These are phyloP conservation scores for Drosophila bifasciata DNA, from an alignment of 1,140 invertebrate genomes.

Conservation along the genomic window DNA sequence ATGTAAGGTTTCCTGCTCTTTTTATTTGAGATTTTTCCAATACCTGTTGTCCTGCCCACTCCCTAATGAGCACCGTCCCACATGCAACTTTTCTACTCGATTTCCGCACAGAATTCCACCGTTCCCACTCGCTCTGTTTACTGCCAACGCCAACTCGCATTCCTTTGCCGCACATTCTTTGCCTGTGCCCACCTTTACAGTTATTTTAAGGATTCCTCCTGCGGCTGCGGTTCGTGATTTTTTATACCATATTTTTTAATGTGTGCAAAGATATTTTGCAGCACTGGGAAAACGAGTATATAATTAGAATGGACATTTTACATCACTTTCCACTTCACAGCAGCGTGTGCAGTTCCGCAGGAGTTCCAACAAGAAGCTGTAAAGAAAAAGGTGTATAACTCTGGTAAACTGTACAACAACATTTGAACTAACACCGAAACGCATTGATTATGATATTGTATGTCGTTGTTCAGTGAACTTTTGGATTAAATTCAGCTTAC, in stretches of 20 bases:
- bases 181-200: neutral
- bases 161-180: neutral
- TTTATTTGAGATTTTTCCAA: no score
- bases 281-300: neutral
- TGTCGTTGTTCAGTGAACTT: neutral
- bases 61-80: no score
- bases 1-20: no score
- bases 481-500: constrained; percentile 23
- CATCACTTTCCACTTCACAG: constrained; percentile 21
- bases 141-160: no score
- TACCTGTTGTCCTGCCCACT: no score
- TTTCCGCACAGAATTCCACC: no score
- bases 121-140: no score
- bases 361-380: neutral
- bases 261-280: constrained; percentile 5
- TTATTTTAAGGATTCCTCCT: neutral
- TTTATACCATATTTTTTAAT: neutral
- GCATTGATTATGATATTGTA: neutral
- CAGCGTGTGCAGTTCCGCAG: neutral
- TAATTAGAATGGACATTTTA: constrained; percentile 37
- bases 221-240: neutral
- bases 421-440: neutral
- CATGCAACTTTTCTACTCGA: no score
- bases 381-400: neutral
- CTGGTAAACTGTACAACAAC: neutral